Evolutionary conservation across 2,113 vertebrate species (phyloP).

Genomic region (Saguinus midas): DNA sequence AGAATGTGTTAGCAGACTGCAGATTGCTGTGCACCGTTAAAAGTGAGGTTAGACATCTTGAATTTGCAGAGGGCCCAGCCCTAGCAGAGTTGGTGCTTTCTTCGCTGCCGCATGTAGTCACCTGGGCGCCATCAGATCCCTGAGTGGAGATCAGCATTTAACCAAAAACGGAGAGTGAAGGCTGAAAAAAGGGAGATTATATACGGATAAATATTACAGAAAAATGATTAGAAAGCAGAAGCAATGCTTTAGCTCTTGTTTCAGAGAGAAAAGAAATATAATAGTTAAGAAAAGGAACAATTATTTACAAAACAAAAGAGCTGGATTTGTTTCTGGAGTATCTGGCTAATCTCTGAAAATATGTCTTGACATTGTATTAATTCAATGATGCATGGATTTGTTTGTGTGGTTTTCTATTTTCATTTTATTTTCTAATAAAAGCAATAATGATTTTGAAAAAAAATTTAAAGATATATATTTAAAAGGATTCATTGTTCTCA

Average conservation of each 20-base stretch:
- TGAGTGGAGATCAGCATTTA: background rate
- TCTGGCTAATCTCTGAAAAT: background rate
- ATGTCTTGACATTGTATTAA: background rate
- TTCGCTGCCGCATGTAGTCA: fast-evolving
- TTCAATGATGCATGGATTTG: background rate
- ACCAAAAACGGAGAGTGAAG: background rate
- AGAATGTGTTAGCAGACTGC: too few species aligned
- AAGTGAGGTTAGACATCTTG: fast-evolving
- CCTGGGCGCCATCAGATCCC: background rate
- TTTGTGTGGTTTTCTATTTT: background rate
- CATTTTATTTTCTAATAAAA: background rate
- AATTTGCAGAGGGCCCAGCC: background rate
- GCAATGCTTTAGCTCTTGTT: background rate
- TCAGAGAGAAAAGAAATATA: background rate
- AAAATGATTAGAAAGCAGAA: background rate
- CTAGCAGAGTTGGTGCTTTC: background rate
- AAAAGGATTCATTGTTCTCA: background rate
- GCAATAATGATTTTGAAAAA: background rate
- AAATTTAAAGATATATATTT: background rate
- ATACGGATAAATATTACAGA: background rate
- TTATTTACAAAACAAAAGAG: background rate
- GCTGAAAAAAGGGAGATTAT: background rate
- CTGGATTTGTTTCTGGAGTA: background rate
- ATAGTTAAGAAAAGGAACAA: background rate
- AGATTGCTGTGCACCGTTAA: background rate